Evolutionary conservation across 2,888 invertebrate genomes (phyloP), one percentile per base, ranked within the genome.

Genomic region (Endotricha flammealis): DNA sequence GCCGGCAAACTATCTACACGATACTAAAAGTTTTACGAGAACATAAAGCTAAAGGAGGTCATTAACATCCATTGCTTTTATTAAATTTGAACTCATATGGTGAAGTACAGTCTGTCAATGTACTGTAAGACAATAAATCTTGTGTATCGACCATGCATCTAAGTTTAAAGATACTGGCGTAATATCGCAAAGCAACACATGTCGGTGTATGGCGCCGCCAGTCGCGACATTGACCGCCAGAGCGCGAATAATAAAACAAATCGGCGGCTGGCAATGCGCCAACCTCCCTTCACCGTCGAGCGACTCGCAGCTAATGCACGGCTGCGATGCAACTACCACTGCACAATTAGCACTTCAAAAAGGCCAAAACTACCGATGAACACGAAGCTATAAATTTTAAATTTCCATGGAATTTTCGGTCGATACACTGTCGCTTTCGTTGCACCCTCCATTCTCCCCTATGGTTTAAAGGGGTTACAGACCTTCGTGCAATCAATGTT

Each of bases 181-280:
- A 64, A 46, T 46, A 57, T 54, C 64, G 47, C 64, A 58, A 58
- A 67, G 63, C 58, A 70, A 65, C 75, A 77, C 71, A 78, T 77
- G 79, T 73, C 64, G 61, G 59, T 64, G 57, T 64, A 55, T 60
- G 74, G 75, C 79, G 76, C 74, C 66, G 58, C 47, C 66, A 57
- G 80, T 65, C 79, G 83, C 83, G 85, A 83, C 85, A 85, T 81
- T 83, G 85, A 85, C 85, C 85, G 82, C 78, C 75, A 77, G 73
- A 57, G 56, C 53, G 74, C 75, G 81, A 77, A 82, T 80, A 81
- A 85, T 83, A 83, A 85, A 80, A 76, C 65, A 77, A 80, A 79
- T 73, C 73, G 75, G 70, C 73, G 67, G 59, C 70, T 85, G 86
- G 86, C 85, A 71, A 48, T 55, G 61, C 52, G 82, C 85, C 85